Percentiles rank a stretch among this genome's conserved stretches.
Evolutionary conservation across 1,140 invertebrate genomes (phyloP).

Genomic region (Psilanteris sp.): DNA sequence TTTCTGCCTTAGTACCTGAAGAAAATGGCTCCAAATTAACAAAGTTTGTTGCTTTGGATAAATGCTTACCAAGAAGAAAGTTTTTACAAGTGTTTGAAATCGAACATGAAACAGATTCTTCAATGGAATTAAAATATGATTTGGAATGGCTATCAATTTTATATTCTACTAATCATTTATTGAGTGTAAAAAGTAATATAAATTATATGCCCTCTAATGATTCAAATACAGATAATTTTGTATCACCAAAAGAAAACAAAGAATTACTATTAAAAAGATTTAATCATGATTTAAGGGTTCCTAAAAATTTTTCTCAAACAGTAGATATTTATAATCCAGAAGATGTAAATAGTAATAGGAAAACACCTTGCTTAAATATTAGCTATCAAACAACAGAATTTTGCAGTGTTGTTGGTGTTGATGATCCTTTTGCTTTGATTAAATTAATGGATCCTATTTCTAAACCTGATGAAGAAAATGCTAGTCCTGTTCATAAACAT

Average conservation of each 20-base stretch:
- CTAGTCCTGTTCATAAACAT: slow-evolving; percentile 15
- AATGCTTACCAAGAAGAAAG: slow-evolving; percentile 93
- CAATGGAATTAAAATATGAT: slow-evolving; percentile 88
- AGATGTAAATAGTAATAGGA: slow-evolving; percentile 68
- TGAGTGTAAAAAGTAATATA: slow-evolving; percentile 85
- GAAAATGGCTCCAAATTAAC: slow-evolving; percentile 81
- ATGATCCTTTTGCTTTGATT: slow-evolving; percentile 85
- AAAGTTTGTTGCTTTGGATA: slow-evolving; percentile 97
- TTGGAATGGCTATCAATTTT: slow-evolving; percentile 96
- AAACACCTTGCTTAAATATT: slow-evolving; percentile 76
- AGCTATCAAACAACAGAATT: slow-evolving; percentile 92
- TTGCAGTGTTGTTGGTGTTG: slow-evolving; percentile 89
- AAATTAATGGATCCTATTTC: slow-evolving; percentile 59
- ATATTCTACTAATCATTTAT: slow-evolving; percentile 92
- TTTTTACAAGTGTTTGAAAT: slow-evolving; percentile 90
- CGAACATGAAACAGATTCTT: slow-evolving; percentile 80
- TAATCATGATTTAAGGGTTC: slow-evolving; percentile 83
- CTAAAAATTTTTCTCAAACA: slow-evolving; percentile 88
- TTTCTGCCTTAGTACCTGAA: slow-evolving; percentile 89
- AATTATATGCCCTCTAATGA: slow-evolving; percentile 90
- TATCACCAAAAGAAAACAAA: slow-evolving; percentile 88
- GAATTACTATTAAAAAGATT: slow-evolving; percentile 84
- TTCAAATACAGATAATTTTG: slow-evolving; percentile 87
- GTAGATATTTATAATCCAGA: slow-evolving; percentile 83
- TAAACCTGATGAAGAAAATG: slow-evolving; percentile 37